A percentile compares a stretch with the other conserved stretches of the same genome.
Conservation (phyloP, 53 echinoderm and acorn worm species). For the Crossaster papposus region DNA sequence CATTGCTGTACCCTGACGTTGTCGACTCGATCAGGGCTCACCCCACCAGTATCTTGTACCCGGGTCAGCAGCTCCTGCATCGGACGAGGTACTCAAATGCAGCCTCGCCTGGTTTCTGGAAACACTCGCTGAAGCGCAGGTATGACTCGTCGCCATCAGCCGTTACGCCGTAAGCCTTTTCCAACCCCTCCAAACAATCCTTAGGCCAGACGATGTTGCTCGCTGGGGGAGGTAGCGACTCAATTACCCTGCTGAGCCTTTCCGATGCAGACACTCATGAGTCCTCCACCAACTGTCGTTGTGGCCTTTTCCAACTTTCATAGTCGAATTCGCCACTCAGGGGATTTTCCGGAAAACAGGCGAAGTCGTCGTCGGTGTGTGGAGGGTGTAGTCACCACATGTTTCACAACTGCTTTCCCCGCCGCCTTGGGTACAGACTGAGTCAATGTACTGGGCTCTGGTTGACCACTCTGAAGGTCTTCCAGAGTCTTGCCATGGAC, state of each 20-base stretch:
- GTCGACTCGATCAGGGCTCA: conserved; percentile 25
- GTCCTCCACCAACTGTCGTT: conserved; percentile 54
- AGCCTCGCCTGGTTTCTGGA: conserved; percentile 33
- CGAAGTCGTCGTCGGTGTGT: conserved; percentile 37
- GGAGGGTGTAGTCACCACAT: background rate
- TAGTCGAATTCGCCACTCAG: conserved; percentile 53
- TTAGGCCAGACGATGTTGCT: conserved; percentile 49
- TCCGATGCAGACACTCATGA: conserved; percentile 9
- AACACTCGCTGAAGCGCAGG: conserved; percentile 57
- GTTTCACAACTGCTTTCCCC: background rate
- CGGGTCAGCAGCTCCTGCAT: conserved; percentile 50
- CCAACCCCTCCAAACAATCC: conserved; percentile 35
- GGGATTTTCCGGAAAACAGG: conserved; percentile 59
- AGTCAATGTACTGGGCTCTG: background rate
- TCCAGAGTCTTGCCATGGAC: conserved; percentile 46
- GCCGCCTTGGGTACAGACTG: background rate
- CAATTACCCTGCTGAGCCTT: conserved; percentile 32
- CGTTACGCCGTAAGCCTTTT: conserved; percentile 55
- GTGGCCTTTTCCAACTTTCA: conserved; percentile 51
- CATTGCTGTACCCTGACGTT: conserved; percentile 50
- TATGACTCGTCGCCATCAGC: conserved; percentile 65
- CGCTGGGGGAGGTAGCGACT: conserved; percentile 61
- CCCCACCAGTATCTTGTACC: conserved; percentile 60
- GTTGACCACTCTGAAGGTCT: conserved; percentile 12
- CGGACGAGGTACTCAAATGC: conserved; percentile 46